phyloP scores from a whole-genome alignment of 1,140 invertebrate genomes.

The Neodiprion virginianus region DNA sequence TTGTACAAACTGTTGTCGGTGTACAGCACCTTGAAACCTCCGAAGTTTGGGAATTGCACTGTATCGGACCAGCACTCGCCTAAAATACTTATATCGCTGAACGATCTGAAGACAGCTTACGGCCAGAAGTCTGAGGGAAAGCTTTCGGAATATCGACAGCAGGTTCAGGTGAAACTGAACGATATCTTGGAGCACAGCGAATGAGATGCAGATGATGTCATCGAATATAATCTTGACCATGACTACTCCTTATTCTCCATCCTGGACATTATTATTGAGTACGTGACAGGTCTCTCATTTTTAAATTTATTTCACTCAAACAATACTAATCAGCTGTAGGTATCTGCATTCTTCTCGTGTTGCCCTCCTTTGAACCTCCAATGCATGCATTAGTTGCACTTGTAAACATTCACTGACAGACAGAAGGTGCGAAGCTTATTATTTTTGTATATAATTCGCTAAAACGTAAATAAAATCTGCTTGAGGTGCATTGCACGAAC shows the following conservation, averaged over 20 bases:
- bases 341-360: too few relatives aligned
- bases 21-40: conserved; percentile 16
- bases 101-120: conserved; percentile 12
- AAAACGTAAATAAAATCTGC: too few relatives aligned
- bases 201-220: conserved; percentile 24
- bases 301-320: too few relatives aligned
- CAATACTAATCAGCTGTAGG: too few relatives aligned
- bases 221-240: conserved; percentile 13
- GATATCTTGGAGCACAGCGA: conserved; percentile 8
- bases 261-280: conserved; percentile 20
- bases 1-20: conserved; percentile 18
- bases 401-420: too few relatives aligned
- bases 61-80: neutral
- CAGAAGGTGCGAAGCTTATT: too few relatives aligned
- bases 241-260: conserved; percentile 18
- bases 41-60: conserved; percentile 17
- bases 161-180: conserved; percentile 17
- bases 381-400: too few relatives aligned
- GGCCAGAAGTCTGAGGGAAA: neutral
- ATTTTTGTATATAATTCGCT: too few relatives aligned
- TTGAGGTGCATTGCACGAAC: too few relatives aligned
- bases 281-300: conserved; percentile 16
- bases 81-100: conserved; percentile 8
- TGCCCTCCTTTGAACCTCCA: too few relatives aligned
- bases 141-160: neutral